A percentile compares a stretch with the other conserved stretches of the same genome.
Evolutionary conservation across 23 tunicate species (phyloP).

Genomic region (Styela clava): DNA sequence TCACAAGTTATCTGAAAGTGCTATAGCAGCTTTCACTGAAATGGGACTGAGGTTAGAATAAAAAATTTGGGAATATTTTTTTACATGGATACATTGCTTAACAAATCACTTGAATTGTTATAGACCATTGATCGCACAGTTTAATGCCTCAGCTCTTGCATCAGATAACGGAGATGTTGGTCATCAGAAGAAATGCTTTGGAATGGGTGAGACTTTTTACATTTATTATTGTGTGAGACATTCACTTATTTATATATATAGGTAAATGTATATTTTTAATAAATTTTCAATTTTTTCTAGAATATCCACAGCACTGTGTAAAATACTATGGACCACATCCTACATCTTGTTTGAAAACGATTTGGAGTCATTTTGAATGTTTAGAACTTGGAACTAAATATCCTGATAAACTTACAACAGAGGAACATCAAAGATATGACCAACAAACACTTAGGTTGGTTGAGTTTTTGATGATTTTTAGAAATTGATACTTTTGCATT

Average conservation of each 20-base stretch:
- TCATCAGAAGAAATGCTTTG: conserved; percentile 18
- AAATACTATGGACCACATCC: conserved; percentile 26
- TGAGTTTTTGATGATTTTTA: background rate
- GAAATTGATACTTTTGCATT: background rate
- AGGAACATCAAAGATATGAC: background rate
- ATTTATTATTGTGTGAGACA: background rate
- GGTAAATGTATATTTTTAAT: no score
- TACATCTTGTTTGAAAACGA: conserved; percentile 4
- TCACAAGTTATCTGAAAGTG: background rate
- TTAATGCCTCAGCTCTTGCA: background rate
- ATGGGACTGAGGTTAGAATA: conserved; percentile 7
- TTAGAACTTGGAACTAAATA: conserved; percentile 12
- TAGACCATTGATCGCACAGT: conserved; percentile 7
- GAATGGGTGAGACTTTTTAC: background rate
- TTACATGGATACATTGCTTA: no score
- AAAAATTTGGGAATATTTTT: no score
- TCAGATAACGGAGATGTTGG: conserved; percentile 11
- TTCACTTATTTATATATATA: no score
- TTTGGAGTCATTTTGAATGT: conserved; percentile 11
- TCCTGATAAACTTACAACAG: conserved; percentile 9
- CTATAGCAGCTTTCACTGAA: background rate
- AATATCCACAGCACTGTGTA: conserved; percentile 4
- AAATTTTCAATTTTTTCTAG: conserved; percentile 1
- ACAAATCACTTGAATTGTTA: no score
- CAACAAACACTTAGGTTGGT: conserved; percentile 2